Evolutionary conservation across 2,888 invertebrate genomes (phyloP).

Genomic region (Pyrocoelia pectoralis): DNA sequence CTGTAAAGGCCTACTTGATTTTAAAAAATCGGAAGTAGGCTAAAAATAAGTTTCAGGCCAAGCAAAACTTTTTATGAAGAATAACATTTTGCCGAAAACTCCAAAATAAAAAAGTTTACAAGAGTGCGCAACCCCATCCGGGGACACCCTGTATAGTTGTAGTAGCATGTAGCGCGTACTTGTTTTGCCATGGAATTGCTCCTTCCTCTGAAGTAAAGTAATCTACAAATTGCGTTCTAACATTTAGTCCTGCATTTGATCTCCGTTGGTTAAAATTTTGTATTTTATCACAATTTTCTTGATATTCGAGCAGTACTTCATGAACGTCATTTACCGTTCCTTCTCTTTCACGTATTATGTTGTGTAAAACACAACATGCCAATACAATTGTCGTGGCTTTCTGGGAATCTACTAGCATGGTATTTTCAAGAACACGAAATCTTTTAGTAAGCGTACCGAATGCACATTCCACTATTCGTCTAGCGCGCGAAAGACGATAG

Average conservation of each 20-base stretch:
- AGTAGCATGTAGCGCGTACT: no score
- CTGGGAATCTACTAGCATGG: constrained; percentile 1
- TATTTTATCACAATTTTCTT: neutral
- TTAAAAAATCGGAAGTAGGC: no score
- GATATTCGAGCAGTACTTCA: neutral
- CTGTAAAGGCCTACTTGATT: no score
- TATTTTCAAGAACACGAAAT: constrained; percentile 22
- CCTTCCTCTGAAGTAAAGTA: no score
- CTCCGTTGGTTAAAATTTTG: neutral
- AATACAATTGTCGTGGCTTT: neutral
- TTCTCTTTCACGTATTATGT: constrained; percentile 3
- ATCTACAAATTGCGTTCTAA: no score
- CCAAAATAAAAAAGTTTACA: no score
- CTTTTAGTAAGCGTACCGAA: constrained; percentile 26
- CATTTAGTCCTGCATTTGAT: constrained; percentile 8
- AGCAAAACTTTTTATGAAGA: no score
- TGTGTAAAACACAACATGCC: constrained; percentile 18
- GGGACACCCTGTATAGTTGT: no score
- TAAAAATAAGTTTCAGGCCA: no score
- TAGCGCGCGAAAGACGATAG: constrained; percentile 32
- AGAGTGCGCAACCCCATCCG: no score
- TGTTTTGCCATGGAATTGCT: no score
- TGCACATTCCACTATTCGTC: constrained; percentile 29
- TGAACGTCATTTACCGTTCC: neutral
- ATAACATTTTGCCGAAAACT: no score